Conservation (phyloP, 2,797 vertebrate genomes). For the Gymnopithys bicolor region DNA sequence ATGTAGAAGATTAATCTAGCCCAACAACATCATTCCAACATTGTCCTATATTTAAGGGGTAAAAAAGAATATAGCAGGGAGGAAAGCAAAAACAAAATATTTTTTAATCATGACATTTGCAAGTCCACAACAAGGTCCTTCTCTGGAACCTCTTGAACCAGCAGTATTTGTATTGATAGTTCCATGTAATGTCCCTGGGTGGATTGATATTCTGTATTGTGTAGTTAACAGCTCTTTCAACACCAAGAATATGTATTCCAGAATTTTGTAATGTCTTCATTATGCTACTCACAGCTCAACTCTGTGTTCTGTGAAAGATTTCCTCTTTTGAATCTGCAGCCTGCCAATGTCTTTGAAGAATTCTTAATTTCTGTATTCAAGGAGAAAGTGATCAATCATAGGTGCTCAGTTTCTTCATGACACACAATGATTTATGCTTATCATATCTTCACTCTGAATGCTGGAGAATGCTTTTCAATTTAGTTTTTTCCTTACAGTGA, state of each 20-base stretch:
- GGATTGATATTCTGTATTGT: not conserved
- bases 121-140: not conserved
- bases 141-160: not conserved
- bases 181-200: not conserved
- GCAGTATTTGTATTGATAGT: not conserved
- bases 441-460: not conserved
- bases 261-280: not conserved
- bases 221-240: not conserved
- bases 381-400: rapidly evolving
- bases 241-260: not conserved
- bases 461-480: not conserved
- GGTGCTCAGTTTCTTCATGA: not conserved
- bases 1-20: not conserved
- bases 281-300: not conserved
- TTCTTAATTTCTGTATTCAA: not conserved
- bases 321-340: not conserved
- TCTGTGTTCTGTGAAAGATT: not conserved
- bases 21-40: not conserved
- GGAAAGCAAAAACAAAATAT: rapidly evolving
- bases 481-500: not conserved
- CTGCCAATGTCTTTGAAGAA: not conserved
- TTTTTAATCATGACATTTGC: not conserved
- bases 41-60: not conserved
- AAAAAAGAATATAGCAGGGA: rapidly evolving
- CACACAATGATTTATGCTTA: not conserved